phyloP scores from a whole-genome alignment of 64 coral and sea anemone species.

The Platygyra sinensis region DNA sequence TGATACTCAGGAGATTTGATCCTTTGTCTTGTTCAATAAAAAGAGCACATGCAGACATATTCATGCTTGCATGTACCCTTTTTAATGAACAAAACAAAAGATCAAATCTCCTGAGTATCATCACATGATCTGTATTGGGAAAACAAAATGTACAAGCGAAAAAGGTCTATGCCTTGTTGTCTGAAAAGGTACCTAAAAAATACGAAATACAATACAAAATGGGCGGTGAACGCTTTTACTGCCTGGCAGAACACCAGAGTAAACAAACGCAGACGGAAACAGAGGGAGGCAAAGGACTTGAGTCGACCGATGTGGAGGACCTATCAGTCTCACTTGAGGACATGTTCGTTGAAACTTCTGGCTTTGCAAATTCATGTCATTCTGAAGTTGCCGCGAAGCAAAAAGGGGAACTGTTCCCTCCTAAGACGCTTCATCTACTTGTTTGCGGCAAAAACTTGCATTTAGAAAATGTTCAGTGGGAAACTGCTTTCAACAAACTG shows the following conservation, averaged over 20 bases:
- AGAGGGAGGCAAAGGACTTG: slow-evolving; percentile 20
- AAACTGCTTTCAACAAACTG: neutral
- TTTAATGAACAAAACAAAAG: no score
- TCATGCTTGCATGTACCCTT: no score
- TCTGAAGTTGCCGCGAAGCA: slow-evolving; percentile 35
- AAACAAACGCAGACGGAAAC: neutral
- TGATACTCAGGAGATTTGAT: no score
- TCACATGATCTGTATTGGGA: no score
- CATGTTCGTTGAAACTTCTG: slow-evolving; percentile 61
- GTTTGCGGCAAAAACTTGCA: neutral
- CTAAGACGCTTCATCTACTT: slow-evolving; percentile 2
- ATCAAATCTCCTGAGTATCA: no score
- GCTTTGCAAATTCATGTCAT: slow-evolving; percentile 47
- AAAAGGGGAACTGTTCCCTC: slow-evolving; percentile 27
- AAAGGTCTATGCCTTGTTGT: slow-evolving; percentile 32
- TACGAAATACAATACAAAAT: slow-evolving; percentile 47
- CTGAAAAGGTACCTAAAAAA: slow-evolving; percentile 38
- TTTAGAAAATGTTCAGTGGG: neutral
- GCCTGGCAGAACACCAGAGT: neutral
- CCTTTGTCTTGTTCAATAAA: no score
- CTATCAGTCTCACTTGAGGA: slow-evolving; percentile 50
- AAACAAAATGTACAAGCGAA: no score
- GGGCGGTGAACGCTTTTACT: slow-evolving; percentile 38
- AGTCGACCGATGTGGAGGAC: slow-evolving; percentile 3
- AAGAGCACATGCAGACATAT: no score